These are phyloP conservation scores for Aphelinus atriplicis DNA, from an alignment of 1,140 invertebrate species.

Conservation along the genomic window DNA sequence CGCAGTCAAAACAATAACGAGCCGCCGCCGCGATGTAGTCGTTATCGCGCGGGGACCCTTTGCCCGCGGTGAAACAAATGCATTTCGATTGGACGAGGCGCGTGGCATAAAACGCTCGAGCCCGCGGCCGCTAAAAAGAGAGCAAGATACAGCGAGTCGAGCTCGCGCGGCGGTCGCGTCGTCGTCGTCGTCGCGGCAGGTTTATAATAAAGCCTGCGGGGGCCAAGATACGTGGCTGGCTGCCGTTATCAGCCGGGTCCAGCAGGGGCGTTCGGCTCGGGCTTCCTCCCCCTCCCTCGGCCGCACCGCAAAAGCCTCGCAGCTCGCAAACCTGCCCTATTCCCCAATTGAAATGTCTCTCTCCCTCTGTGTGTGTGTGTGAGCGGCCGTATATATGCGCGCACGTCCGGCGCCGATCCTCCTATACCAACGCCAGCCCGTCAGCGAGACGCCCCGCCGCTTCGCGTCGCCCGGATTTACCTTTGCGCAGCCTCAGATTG, in stretches of 20 bases:
- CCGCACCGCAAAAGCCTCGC: no score
- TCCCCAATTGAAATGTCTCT: slow-evolving; percentile 34
- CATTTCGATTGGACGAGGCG: not conserved
- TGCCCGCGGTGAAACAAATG: not conserved
- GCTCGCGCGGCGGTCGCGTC: slow-evolving; percentile 6
- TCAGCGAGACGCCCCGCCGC: no score
- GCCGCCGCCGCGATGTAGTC: no score
- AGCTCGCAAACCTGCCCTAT: slow-evolving; percentile 19
- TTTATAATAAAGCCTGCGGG: slow-evolving; percentile 56
- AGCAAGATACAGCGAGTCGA: slow-evolving; percentile 35
- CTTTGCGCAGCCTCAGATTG: no score
- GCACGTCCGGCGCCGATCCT: no score
- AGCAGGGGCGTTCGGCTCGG: slow-evolving; percentile 25
- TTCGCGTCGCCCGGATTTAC: no score
- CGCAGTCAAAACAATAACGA: no score
- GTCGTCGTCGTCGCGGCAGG: slow-evolving; percentile 39
- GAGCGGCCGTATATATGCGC: no score
- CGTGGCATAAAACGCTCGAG: slow-evolving; percentile 25
- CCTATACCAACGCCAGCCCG: no score
- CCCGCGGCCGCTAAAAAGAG: slow-evolving; percentile 18
- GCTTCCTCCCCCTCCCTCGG: no score
- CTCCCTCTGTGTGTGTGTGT: no score
- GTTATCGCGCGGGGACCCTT: no score
- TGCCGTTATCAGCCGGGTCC: slow-evolving; percentile 49
- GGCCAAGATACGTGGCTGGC: slow-evolving; percentile 48